Evolutionary conservation across 2,113 vertebrate genomes (phyloP).

Genomic region (Syngnathoides biaculeatus): DNA sequence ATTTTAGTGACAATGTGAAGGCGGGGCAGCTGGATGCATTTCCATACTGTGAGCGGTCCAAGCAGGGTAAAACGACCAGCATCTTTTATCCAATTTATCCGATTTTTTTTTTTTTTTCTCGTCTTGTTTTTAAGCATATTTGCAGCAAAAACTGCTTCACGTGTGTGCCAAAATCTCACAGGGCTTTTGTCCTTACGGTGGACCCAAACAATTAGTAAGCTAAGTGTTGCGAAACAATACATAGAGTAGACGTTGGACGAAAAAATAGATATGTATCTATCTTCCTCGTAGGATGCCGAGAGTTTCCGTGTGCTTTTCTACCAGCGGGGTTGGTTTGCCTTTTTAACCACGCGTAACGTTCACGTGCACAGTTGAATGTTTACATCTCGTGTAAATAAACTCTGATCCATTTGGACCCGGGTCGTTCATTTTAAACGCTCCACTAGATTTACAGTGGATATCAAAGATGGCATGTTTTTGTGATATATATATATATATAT

Average conservation of each 20-base stretch:
- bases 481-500: too few species aligned
- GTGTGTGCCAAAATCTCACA: conserved; percentile 42
- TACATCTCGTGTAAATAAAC: conserved; percentile 71
- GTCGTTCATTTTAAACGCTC: neutral
- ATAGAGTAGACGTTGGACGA: neutral
- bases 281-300: conserved; percentile 50
- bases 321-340: conserved; percentile 61
- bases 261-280: too few species aligned
- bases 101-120: too few species aligned
- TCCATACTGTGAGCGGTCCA: conserved; percentile 47
- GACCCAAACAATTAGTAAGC: conserved; percentile 17
- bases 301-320: conserved; percentile 70
- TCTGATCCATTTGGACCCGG: neutral
- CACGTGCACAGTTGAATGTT: conserved; percentile 71
- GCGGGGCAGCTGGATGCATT: conserved; percentile 38
- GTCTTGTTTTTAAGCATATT: conserved; percentile 15
- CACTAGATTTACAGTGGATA: conserved; percentile 37
- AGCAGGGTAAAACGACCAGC: conserved; percentile 63
- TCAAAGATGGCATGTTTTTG: too few species aligned
- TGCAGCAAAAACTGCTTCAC: conserved; percentile 31
- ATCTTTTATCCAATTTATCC: conserved; percentile 20
- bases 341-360: conserved; percentile 64
- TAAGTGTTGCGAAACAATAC: neutral
- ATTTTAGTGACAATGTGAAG: conserved; percentile 61
- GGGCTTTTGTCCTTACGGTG: conserved; percentile 48